phyloP scores from a whole-genome alignment of 1,140 invertebrate genomes.

The Zelostemma sp. region DNA sequence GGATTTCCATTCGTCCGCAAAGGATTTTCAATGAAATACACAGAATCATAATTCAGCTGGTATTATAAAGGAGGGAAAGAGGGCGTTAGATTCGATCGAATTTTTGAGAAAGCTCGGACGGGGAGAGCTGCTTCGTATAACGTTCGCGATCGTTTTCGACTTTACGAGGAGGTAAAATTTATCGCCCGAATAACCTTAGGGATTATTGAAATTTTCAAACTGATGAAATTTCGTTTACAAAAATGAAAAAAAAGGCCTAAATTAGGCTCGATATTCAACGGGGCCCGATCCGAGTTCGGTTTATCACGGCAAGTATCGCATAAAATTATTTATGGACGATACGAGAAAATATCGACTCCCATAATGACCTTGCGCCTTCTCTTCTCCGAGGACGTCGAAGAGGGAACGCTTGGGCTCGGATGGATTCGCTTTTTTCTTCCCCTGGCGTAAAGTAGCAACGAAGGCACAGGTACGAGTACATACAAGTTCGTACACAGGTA shows the following conservation, averaged over 20 bases:
- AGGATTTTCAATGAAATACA: slow-evolving; percentile 44
- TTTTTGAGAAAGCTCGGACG: slow-evolving; percentile 46
- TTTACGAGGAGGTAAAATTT: slow-evolving; percentile 61
- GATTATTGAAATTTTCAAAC: slow-evolving; percentile 64
- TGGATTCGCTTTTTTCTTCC: slow-evolving; percentile 28
- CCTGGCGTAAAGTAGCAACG: slow-evolving; percentile 29
- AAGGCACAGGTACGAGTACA: slow-evolving; percentile 29
- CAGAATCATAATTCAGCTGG: slow-evolving; percentile 46
- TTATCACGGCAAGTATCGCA: slow-evolving; percentile 22
- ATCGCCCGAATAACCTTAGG: slow-evolving; percentile 53
- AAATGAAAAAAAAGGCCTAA: slow-evolving; percentile 44
- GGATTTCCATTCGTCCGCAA: not conserved
- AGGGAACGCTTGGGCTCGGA: slow-evolving; percentile 18
- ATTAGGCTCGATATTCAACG: slow-evolving; percentile 25
- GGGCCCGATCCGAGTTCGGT: slow-evolving; percentile 1
- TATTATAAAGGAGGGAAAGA: too few species aligned
- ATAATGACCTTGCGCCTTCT: not conserved
- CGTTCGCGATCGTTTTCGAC: slow-evolving; percentile 46
- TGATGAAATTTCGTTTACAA: slow-evolving; percentile 49
- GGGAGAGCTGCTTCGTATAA: slow-evolving; percentile 37
- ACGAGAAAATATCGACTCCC: not conserved
- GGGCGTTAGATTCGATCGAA: slow-evolving; percentile 47
- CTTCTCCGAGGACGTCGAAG: not conserved
- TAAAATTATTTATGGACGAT: slow-evolving; percentile 14
- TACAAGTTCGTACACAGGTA: slow-evolving; percentile 38